Base-by-base conservation (phyloP, 2,888 invertebrate species). In the Aromia moschata region DNA sequence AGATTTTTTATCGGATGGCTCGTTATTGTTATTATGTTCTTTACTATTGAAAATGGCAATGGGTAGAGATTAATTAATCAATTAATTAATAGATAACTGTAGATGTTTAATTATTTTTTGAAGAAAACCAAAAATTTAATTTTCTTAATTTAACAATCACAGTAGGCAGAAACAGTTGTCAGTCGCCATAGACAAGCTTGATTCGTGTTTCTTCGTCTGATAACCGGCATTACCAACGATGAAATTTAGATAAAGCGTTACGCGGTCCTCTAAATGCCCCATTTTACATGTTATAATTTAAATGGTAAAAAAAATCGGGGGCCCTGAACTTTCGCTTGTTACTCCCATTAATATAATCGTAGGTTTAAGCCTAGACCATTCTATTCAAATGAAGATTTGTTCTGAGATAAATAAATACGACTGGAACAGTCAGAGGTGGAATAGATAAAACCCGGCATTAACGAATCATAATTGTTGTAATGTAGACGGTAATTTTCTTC, bases 351-450 rank as follows among this genome's bases (percentile, higher is more conserved):
- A 49, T 49, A 38, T 66, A 66, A 66, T 66, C 66, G 62, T 66
- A 62, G 64, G 64, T 47, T 66, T 66, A 20, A 41, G 59, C 38
- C 55, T 18, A 52, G 58, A 57, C 54, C 56, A 62, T 67, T 67
- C 64, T 67, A 67, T 67, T 67, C 64, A 67, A 64, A 67, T 67
- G 62, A 58, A 57, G 54, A 62, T 58, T 55, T 38, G 54, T 54
- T 58, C 40, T n/a, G 12, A 49, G 55, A 62, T 62, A 60, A 60
- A 45, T 51, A n/a, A 49, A 38, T 45, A 56, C 49, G 55, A 55
- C 31, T 25, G 30, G 20, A 56, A 56, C 58, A 54, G 40, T 54
- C 49, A 51, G 47, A 56, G 56, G 56, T 56, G 60, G 60, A 60
- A 60, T 60, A 56, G 47, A 57, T 57, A 52, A 38, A 44, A 16